Conservation (phyloP, 2,797 vertebrate genomes). For the Hydrocynus forskahlii region DNA sequence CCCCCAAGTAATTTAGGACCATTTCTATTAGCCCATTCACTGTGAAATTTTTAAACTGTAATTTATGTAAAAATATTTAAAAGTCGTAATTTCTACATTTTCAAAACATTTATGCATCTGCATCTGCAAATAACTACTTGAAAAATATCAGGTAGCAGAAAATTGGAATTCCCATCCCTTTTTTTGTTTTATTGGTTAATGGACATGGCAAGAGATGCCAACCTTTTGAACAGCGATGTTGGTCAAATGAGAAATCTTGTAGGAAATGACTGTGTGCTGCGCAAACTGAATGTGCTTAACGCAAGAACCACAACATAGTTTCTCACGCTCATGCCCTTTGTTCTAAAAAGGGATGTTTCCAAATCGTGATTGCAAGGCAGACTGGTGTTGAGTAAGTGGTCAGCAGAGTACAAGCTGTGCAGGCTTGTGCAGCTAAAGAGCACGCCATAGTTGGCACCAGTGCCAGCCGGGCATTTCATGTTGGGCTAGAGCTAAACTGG, state of each 20-base stretch:
- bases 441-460: not conserved
- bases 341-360: constrained; percentile 9
- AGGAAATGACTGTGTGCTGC: not conserved
- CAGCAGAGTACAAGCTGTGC: not conserved
- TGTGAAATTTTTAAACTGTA: too few species aligned
- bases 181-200: too few species aligned
- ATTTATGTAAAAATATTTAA: too few species aligned
- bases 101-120: too few species aligned
- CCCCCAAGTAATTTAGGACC: too few species aligned
- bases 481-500: not conserved
- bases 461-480: not conserved
- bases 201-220: not conserved
- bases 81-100: too few species aligned
- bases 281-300: not conserved
- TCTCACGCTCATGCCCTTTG: not conserved
- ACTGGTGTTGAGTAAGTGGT: constrained; percentile 15
- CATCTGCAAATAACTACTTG: too few species aligned
- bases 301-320: constrained; percentile 8
- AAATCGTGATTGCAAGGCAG: not conserved
- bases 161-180: too few species aligned
- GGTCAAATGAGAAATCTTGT: not conserved
- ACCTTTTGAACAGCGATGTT: constrained; percentile 37
- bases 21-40: too few species aligned
- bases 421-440: not conserved
- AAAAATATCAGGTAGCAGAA: too few species aligned